phyloP scores from a whole-genome alignment of 2,797 vertebrate genomes.

The Sciurus carolinensis region DNA sequence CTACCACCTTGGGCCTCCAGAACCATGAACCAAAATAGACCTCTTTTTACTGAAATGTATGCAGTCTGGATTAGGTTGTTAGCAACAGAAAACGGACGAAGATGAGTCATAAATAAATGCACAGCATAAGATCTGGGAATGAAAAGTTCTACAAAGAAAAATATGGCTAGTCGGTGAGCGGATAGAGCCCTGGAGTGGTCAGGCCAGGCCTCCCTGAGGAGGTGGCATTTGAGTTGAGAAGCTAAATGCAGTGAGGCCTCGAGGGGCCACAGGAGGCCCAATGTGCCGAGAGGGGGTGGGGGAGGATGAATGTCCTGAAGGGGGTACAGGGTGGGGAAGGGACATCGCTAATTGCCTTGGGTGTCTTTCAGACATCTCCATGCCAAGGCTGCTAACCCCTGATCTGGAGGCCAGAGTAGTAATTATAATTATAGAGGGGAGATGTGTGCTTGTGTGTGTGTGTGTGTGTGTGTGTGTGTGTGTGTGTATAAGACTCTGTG shows the following conservation, averaged over 20 bases:
- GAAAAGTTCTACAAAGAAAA: not conserved
- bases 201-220: not conserved
- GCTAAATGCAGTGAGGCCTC: not conserved
- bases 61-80: not conserved
- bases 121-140: not conserved
- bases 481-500: not conserved
- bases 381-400: not conserved
- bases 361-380: slow-evolving; percentile 21
- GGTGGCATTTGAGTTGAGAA: not conserved
- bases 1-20: not conserved
- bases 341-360: slow-evolving; percentile 47
- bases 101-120: not conserved
- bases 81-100: not conserved
- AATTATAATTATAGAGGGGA: slow-evolving; percentile 18
- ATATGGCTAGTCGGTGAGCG: not conserved
- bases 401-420: slow-evolving; percentile 6
- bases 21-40: not conserved
- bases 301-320: not conserved
- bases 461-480: too few species aligned
- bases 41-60: not conserved
- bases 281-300: too few species aligned
- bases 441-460: not conserved
- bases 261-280: not conserved
- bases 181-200: not conserved
- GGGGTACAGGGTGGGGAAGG: not conserved